Evolutionary conservation across 2,888 invertebrate genomes (phyloP).

Genomic region (Chloromyia formosa): DNA sequence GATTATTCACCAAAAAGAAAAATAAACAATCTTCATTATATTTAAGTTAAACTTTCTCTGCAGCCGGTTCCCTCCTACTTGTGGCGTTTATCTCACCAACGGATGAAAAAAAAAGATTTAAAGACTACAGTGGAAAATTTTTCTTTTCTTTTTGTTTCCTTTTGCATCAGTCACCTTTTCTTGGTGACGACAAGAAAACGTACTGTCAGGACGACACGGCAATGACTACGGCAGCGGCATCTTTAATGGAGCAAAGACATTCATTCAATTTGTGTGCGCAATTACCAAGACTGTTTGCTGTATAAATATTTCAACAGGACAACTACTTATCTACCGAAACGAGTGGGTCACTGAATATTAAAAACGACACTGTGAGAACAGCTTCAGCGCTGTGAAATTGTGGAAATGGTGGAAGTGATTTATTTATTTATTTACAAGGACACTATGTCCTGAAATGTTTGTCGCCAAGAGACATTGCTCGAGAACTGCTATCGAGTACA

Average conservation of each 20-base stretch:
- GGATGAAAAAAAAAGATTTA: not conserved
- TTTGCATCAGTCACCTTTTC: too few relatives aligned
- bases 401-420: conserved; percentile 14
- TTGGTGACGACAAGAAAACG: too few relatives aligned
- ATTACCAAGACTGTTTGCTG: conserved; percentile 32
- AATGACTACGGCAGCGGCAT: not conserved
- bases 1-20: conserved; percentile 4
- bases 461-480: not conserved
- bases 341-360: conserved; percentile 29
- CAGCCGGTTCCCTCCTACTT: not conserved
- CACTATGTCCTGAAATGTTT: conserved; percentile 12
- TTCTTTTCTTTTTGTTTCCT: too few relatives aligned
- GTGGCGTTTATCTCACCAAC: not conserved
- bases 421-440: conserved; percentile 26
- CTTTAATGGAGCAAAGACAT: conserved; percentile 30
- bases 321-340: conserved; percentile 8
- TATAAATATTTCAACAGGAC: conserved; percentile 31
- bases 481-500: conserved; percentile 1
- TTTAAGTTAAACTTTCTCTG: not conserved
- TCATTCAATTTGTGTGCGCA: conserved; percentile 31
- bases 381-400: conserved; percentile 8
- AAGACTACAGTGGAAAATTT: not conserved
- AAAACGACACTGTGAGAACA: not conserved
- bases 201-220: too few relatives aligned
- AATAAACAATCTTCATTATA: conserved; percentile 10